Evolutionary conservation across 2,888 invertebrate species (phyloP).

Genomic region (Aphidoletes aphidimyza): DNA sequence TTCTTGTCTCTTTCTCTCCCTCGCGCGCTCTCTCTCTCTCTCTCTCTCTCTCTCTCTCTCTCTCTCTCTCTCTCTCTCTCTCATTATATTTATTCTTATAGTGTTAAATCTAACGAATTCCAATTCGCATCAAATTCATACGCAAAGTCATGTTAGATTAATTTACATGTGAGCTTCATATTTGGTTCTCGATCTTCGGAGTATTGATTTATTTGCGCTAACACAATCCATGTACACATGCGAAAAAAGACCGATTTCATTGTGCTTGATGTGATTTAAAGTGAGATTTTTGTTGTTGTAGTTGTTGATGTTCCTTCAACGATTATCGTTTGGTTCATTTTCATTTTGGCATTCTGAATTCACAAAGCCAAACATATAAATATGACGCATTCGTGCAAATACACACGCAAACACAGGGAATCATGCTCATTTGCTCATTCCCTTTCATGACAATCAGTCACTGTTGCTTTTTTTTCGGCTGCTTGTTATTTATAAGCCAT

Average conservation of each 20-base stretch:
- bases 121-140: slow-evolving; percentile 27
- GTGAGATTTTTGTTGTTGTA: neutral
- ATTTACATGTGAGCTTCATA: slow-evolving; percentile 10
- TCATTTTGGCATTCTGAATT: neutral
- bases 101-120: neutral
- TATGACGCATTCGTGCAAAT: neutral
- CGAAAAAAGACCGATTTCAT: neutral
- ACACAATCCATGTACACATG: neutral
- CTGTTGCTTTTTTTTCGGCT: slow-evolving; percentile 45
- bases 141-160: slow-evolving; percentile 51
- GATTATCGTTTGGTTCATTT: neutral
- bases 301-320: no score
- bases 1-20: neutral
- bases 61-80: neutral
- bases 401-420: neutral
- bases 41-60: neutral
- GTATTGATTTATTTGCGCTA: neutral
- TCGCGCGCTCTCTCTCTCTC: neutral
- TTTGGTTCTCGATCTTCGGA: no score
- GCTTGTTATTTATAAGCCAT: neutral
- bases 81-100: neutral
- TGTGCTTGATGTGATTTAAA: neutral
- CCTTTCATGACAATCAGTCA: neutral
- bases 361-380: neutral
- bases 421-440: slow-evolving; percentile 35